Base-by-base conservation (phyloP, 2,113 vertebrate genomes). In the Ploceus nigricollis region DNA sequence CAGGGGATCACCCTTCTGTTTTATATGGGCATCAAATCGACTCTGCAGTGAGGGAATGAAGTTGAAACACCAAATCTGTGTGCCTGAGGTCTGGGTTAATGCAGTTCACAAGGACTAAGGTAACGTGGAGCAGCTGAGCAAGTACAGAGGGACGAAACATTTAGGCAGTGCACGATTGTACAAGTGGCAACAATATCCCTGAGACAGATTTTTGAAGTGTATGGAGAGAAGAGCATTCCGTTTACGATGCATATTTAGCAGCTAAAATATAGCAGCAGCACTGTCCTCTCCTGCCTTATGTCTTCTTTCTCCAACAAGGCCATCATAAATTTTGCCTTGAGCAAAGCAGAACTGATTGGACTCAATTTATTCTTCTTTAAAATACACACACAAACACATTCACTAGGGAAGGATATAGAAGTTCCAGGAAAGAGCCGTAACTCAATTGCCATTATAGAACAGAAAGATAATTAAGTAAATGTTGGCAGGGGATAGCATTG, bases 391-490 rank as follows among this genome's bases (percentile, higher is more conserved):
- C 87, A 95, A 91, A 96, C 66, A 94, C 79, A 91, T 89, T 84
- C 87, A 86, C 79, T 53, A 61, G 85, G 78, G 94, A 88, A 94
- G 82, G 82, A 91, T 69, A 91, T 50, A 93, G 83, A 90, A 95
- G 78, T 97, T 97, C 93, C 93, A 93, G 95, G 95, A 96, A 97
- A 91, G 94, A 97, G 91, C 88, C 1, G 25, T 97, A 97, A 97
- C 94, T 97, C 96, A 96, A 94, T 95, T 96, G 93, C 90, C 84
- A 82, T 91, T 94, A 95, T 75, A 96, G 95, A 96, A 94, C 69
- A 95, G 94, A 89, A 95, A 93, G 93, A 96, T 95, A 97, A 97
- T 96, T 97, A 96, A 96, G 90, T 96, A 95, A 93, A 97, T 94
- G 92, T 91, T 96, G 97, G 87, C 94, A 84, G 84, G 92, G 92